These are phyloP conservation scores for Ips typographus DNA, from an alignment of 1,140 invertebrate species.

Conservation along the genomic window DNA sequence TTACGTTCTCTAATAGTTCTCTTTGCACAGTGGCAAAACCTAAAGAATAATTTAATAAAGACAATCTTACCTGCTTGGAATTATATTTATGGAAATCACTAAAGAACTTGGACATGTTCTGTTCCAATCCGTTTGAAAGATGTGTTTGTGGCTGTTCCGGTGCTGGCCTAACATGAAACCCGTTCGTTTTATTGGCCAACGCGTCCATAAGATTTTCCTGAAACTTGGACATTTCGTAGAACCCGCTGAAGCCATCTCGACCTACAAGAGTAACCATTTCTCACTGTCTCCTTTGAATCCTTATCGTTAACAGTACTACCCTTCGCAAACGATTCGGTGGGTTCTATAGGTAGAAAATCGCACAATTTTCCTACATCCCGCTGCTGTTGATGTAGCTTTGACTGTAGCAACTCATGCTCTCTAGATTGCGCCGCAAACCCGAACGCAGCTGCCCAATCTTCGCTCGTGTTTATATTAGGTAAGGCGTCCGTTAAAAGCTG, in stretches of 20 bases:
- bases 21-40: neutral
- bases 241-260: slow-evolving; percentile 28
- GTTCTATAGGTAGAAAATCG: slow-evolving; percentile 27
- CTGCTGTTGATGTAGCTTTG: slow-evolving; percentile 24
- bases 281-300: too few species aligned
- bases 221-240: slow-evolving; percentile 38
- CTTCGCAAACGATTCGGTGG: slow-evolving; percentile 30
- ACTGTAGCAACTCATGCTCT: slow-evolving; percentile 17
- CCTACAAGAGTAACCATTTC: slow-evolving; percentile 11
- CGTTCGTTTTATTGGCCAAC: slow-evolving; percentile 36
- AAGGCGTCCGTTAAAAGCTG: slow-evolving; percentile 44
- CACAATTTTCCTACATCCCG: slow-evolving; percentile 24
- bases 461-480: slow-evolving; percentile 47
- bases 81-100: slow-evolving; percentile 58
- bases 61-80: slow-evolving; percentile 23
- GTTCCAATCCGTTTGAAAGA: slow-evolving; percentile 45
- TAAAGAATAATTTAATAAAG: neutral
- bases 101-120: slow-evolving; percentile 63
- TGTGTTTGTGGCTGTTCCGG: slow-evolving; percentile 16
- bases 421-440: slow-evolving; percentile 46
- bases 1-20: too few species aligned
- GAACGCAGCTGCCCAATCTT: slow-evolving; percentile 51
- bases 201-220: slow-evolving; percentile 39
- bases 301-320: slow-evolving; percentile 10
- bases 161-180: slow-evolving; percentile 21